Evolutionary conservation across 2,888 invertebrate genomes (phyloP).

Genomic region (Panopea generosa): DNA sequence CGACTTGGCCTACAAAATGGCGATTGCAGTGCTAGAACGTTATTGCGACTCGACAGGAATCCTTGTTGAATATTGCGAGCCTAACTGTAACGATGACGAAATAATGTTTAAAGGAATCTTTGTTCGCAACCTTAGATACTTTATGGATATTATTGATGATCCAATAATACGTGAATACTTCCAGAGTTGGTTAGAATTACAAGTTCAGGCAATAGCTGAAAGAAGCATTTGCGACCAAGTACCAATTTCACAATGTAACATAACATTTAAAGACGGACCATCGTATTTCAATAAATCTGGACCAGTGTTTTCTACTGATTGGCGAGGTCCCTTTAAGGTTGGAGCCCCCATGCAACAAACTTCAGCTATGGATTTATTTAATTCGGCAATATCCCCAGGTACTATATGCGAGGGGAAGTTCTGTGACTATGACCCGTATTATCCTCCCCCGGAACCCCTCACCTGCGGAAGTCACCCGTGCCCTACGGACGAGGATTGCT

Average conservation of each 20-base stretch:
- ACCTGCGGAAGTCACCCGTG: constrained; percentile 71
- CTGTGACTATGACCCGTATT: constrained; percentile 66
- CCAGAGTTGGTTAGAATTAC: constrained; percentile 62
- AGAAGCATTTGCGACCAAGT: constrained; percentile 63
- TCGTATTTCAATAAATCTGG: constrained; percentile 67
- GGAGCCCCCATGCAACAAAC: constrained; percentile 73
- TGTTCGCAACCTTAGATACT: constrained; percentile 63
- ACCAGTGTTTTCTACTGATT: constrained; percentile 69
- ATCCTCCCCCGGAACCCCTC: constrained; percentile 66
- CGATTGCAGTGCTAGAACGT: constrained; percentile 56
- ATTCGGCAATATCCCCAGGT: constrained; percentile 61
- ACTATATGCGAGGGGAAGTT: constrained; percentile 51
- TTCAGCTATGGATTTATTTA: constrained; percentile 66
- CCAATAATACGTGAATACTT: constrained; percentile 42
- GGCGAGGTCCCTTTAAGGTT: constrained; percentile 67
- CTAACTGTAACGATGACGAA: constrained; percentile 65
- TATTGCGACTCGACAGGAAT: constrained; percentile 61
- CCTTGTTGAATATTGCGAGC: constrained; percentile 67
- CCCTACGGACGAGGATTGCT: constrained; percentile 66
- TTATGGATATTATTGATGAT: constrained; percentile 63
- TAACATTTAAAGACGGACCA: constrained; percentile 69
- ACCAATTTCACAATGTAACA: constrained; percentile 69
- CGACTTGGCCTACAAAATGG: constrained; percentile 65
- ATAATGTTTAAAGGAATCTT: constrained; percentile 73
- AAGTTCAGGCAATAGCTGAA: constrained; percentile 52